Evolutionary conservation across 2,888 invertebrate genomes (phyloP), one percentile per base, ranked within the genome.

Genomic region (Cosmia trapezina): DNA sequence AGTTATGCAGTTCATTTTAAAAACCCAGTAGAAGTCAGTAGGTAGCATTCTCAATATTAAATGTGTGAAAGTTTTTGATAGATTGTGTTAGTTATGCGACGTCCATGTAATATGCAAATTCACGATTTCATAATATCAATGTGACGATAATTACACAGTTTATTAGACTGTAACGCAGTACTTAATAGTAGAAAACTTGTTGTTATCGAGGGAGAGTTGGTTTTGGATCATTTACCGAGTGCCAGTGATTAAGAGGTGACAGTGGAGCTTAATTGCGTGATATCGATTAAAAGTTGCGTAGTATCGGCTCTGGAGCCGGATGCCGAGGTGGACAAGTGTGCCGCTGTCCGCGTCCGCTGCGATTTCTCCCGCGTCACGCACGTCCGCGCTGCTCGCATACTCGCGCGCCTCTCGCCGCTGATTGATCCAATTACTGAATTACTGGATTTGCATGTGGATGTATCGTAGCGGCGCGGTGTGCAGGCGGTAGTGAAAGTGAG

Each of bases 341-440:
- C 88, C 94, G 91, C 85, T 83, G 91, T 86, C 88, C 88, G 90
- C 87, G 85, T 80, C 82, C 78, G 88, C 74, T 72, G 85, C 93
- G 96, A 96, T 96, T 96, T 96, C 96, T 89, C 95, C 91, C 86
- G 91, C 92, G 93, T 93, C 94, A 95, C 95, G 96, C 95, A 93
- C 92, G 92, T 93, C 91, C 93, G 92, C 88, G 78, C 87, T 73
- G 85, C 88, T 89, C 88, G 87, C 92, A 89, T 89, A 90, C 88
- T 88, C 88, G 90, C 85, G 83, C 87, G 89, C 86, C 88, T 91
- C 91, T 90, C 89, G 85, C 75, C 71, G 80, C 83, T 88, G 91
- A 91, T 93, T 90, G 93, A 91, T 92, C 90, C 90, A 91, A 89
- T 93, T 93, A 90, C 86, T 87, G 87, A 89, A 90, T 88, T 88